phyloP scores from a whole-genome alignment of 1,140 invertebrate species.

The Melipona quadrifasciata region DNA sequence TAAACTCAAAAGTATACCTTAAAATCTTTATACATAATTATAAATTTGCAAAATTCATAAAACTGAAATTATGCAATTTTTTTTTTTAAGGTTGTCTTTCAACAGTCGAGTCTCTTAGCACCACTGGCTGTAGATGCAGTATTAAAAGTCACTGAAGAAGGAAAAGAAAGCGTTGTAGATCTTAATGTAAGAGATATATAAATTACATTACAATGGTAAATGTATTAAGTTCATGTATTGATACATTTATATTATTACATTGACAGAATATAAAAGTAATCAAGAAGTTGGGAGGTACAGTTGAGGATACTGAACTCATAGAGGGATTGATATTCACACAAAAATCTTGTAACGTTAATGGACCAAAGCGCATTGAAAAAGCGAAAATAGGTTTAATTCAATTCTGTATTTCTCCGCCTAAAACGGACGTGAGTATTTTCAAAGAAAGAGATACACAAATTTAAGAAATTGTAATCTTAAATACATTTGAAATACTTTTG shows the following conservation, averaged over 20 bases:
- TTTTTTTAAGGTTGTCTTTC: conserved; percentile 91
- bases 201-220: conserved; percentile 8
- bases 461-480: not conserved
- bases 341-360: conserved; percentile 93
- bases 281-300: conserved; percentile 97
- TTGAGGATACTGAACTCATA: conserved; percentile 98
- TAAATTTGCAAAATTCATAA: not conserved
- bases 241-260: conserved; percentile 14
- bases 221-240: conserved; percentile 8
- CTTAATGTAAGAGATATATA: conserved; percentile 79
- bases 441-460: not conserved
- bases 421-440: conserved; percentile 93
- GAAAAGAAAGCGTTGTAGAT: conserved; percentile 85
- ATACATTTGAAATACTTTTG: conserved; percentile 8
- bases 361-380: conserved; percentile 96
- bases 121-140: conserved; percentile 99
- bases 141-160: conserved; percentile 88
- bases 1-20: conserved; percentile 95
- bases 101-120: conserved; percentile 96
- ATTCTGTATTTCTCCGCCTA: conserved; percentile 99
- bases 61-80: conserved; percentile 40
- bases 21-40: conserved; percentile 7
- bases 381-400: conserved; percentile 99
- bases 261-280: conserved; percentile 95
- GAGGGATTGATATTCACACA: conserved; percentile 97